Percentiles rank a stretch among this genome's conserved stretches.
These are phyloP conservation scores for Ormia ochracea DNA, from an alignment of 2,888 invertebrate genomes.

Conservation along the genomic window DNA sequence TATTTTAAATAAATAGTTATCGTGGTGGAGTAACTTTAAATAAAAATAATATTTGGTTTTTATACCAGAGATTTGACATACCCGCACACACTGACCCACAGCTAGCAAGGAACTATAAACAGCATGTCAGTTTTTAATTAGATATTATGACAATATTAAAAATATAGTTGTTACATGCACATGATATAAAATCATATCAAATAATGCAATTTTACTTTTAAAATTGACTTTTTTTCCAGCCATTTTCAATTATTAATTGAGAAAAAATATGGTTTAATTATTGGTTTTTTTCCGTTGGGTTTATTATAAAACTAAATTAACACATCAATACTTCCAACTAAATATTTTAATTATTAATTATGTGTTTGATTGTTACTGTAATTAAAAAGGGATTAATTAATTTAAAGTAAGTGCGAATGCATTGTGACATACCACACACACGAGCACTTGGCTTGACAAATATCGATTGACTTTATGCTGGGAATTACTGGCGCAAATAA, in stretches of 20 bases:
- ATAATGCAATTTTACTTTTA: slow-evolving; percentile 1
- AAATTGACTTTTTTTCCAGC: not conserved
- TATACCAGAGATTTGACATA: not conserved
- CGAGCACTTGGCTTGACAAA: not conserved
- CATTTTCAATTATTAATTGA: not conserved
- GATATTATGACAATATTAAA: slow-evolving; percentile 22
- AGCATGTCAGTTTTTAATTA: slow-evolving; percentile 32
- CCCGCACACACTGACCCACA: not conserved
- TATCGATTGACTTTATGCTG: not conserved
- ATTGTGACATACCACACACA: not conserved
- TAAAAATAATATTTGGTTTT: slow-evolving; percentile 12
- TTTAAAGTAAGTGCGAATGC: not conserved
- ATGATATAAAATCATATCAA: slow-evolving; percentile 12
- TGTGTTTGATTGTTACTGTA: slow-evolving; percentile 4
- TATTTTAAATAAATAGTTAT: slow-evolving; percentile 22
- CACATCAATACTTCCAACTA: not conserved
- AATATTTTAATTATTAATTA: slow-evolving; percentile 31
- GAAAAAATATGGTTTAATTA: slow-evolving; percentile 20
- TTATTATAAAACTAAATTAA: not conserved
- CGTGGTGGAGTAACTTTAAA: not conserved
- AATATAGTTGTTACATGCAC: not conserved
- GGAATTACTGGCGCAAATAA: not conserved
- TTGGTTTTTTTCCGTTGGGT: not conserved
- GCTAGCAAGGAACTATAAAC: slow-evolving; percentile 3
- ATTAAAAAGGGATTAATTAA: slow-evolving; percentile 23